Conservation (phyloP, 2,113 vertebrate genomes). For the Prunella fulvescens region DNA sequence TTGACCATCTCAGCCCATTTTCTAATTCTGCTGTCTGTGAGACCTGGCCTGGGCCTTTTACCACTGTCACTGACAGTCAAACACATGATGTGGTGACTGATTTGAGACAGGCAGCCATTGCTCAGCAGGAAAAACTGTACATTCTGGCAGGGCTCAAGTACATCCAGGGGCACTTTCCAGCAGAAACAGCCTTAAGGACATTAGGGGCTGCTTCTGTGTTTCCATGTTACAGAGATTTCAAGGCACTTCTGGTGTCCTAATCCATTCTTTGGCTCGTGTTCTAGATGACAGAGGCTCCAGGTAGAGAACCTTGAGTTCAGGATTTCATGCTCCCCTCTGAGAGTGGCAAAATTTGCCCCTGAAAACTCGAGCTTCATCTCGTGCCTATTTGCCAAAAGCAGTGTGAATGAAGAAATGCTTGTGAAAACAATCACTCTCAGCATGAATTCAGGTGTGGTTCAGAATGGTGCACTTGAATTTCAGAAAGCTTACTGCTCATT, state of each 20-base stretch:
- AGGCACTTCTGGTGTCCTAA: neutral
- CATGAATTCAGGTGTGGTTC: neutral
- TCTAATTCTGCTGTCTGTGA: neutral
- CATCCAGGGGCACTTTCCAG: neutral
- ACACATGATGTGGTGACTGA: neutral
- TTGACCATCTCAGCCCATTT: neutral
- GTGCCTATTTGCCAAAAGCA: neutral
- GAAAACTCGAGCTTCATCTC: neutral
- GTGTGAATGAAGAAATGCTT: accelerated
- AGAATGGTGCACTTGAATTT: neutral
- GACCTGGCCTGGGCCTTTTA: neutral
- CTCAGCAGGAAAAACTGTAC: neutral
- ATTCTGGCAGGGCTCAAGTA: neutral
- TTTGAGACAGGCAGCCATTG: accelerated
- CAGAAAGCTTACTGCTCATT: neutral
- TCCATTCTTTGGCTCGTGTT: neutral
- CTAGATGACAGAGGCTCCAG: neutral
- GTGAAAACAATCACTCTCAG: neutral
- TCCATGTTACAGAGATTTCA: neutral
- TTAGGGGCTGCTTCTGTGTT: neutral
- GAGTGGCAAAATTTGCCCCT: neutral
- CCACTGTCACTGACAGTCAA: neutral
- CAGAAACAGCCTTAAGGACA: neutral
- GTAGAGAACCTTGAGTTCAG: neutral
- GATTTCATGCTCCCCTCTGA: neutral